phyloP scores from a whole-genome alignment of 1,140 invertebrate species.

The Eufriesea mexicana region DNA sequence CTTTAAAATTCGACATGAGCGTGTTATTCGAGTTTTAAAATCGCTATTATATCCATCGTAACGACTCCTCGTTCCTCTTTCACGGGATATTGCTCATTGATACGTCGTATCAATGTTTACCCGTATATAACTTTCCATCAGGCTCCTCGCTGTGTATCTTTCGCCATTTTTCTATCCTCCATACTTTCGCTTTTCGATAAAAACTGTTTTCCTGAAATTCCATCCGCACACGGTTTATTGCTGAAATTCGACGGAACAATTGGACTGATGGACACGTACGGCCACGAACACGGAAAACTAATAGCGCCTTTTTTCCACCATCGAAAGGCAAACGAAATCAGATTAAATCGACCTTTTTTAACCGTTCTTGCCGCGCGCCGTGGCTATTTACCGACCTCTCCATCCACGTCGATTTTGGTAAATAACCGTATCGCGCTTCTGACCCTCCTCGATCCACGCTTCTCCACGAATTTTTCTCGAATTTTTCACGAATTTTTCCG shows the following conservation, averaged over 20 bases:
- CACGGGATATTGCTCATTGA: not conserved
- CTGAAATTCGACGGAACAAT: conserved; percentile 26
- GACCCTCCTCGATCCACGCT: not conserved
- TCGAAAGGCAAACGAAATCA: conserved; percentile 45
- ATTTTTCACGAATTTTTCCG: conserved; percentile 16
- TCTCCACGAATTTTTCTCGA: not conserved
- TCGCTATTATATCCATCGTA: not conserved
- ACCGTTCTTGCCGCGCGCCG: conserved; percentile 10
- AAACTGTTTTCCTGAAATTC: not conserved
- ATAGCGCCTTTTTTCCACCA: conserved; percentile 31
- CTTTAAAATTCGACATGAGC: too few species aligned
- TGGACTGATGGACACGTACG: not conserved
- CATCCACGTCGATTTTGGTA: conserved; percentile 48
- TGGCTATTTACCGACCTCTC: conserved; percentile 52
- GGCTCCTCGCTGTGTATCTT: not conserved
- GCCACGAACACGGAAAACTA: conserved; percentile 42
- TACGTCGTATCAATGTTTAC: not conserved
- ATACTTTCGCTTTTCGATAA: not conserved
- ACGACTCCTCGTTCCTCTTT: not conserved
- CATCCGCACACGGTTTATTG: not conserved
- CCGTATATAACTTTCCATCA: not conserved
- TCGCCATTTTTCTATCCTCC: too few species aligned
- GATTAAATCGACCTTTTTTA: conserved; percentile 48
- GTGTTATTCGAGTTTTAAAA: too few species aligned
- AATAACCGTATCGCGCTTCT: conserved; percentile 39